Conservation (phyloP, 2,113 vertebrate genomes). For the Xyrauchen texanus region DNA sequence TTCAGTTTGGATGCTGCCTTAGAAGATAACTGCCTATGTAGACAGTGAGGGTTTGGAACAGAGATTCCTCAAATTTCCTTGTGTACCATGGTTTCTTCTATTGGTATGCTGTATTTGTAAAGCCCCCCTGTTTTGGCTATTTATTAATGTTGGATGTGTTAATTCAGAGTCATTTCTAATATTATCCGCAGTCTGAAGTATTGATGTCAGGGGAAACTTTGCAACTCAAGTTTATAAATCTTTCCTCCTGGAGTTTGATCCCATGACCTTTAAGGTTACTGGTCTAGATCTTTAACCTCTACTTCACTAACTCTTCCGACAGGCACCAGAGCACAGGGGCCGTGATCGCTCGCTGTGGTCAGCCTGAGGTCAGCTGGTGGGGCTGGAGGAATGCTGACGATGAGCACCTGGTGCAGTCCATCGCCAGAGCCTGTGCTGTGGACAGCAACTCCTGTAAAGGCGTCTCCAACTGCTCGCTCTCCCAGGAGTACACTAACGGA, state of each 20-base stretch:
- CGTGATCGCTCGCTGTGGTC: conserved; percentile 93
- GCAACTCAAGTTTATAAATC: no score
- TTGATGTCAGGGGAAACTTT: no score
- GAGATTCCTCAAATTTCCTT: no score
- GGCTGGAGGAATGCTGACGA: conserved; percentile 97
- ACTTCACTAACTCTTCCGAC: not conserved
- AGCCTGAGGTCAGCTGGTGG: conserved; percentile 99
- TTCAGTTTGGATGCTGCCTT: no score
- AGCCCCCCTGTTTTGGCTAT: no score
- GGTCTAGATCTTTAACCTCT: not conserved
- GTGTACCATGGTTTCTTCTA: no score
- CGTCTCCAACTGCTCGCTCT: conserved; percentile 74
- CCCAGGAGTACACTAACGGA: conserved; percentile 78
- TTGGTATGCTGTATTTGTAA: no score
- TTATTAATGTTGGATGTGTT: not conserved
- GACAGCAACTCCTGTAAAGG: conserved; percentile 78
- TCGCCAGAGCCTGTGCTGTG: conserved; percentile 92
- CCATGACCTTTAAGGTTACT: not conserved
- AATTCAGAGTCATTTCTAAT: not conserved
- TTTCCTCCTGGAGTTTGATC: not conserved
- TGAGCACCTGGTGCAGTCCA: conserved; percentile 93
- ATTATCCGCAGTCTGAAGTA: no score
- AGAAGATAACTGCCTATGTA: no score
- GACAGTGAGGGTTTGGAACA: no score
- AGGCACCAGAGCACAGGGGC: conserved; percentile 94